Evolutionary conservation across 2,113 vertebrate genomes (phyloP).

Genomic region (Anolis sagrei): DNA sequence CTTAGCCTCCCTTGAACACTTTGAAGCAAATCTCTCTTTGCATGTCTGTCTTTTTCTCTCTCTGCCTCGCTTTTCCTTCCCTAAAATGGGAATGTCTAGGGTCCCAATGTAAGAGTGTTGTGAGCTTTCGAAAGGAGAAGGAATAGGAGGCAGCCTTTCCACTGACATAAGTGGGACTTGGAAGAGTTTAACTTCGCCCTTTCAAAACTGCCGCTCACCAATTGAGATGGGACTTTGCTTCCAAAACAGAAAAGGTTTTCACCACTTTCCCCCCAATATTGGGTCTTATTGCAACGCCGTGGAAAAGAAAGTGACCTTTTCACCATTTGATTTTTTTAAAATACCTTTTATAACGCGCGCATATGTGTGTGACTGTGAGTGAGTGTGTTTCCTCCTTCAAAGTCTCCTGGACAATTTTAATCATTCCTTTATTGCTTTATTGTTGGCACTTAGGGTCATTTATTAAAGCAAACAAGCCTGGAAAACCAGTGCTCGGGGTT

Average conservation of each 20-base stretch:
- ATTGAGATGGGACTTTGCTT: too few relatives aligned
- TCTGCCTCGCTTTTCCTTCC: not conserved
- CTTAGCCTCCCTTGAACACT: not conserved
- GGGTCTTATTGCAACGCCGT: not conserved
- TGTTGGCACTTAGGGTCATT: conserved; percentile 30
- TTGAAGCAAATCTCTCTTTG: not conserved
- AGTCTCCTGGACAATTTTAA: conserved; percentile 29
- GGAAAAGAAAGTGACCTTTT: not conserved
- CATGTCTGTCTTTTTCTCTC: not conserved
- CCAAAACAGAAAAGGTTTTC: not conserved
- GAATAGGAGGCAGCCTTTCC: not conserved
- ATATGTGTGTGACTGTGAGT: not conserved
- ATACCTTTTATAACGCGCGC: not conserved
- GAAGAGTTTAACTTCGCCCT: not conserved
- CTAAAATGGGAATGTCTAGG: not conserved
- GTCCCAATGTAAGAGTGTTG: not conserved
- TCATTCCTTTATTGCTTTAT: conserved; percentile 46
- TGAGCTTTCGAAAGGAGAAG: too few relatives aligned
- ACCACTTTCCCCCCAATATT: not conserved
- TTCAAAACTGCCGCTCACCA: too few relatives aligned
- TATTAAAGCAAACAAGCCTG: not conserved
- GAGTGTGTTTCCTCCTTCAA: conserved; percentile 3
- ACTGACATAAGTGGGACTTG: not conserved
- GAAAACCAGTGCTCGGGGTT: conserved; percentile 14
- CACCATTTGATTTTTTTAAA: not conserved